These are phyloP conservation scores for Tenebrio molitor DNA, from an alignment of 1,140 invertebrate species.

Conservation along the genomic window DNA sequence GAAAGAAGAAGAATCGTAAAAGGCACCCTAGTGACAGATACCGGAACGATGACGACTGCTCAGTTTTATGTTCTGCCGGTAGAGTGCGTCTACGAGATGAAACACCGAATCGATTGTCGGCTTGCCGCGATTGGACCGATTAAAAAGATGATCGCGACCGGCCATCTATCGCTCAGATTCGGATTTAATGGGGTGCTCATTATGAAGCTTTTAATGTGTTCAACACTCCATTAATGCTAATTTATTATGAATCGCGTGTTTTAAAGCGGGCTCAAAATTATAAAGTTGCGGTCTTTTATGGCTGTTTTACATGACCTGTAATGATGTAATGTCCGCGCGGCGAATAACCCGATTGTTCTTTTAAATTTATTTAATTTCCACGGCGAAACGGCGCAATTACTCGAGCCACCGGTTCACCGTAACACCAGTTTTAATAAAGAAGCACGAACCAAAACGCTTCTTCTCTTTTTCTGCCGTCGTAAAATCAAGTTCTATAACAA, in stretches of 20 bases:
- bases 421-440: background rate
- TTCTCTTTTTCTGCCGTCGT: background rate
- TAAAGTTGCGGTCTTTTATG: conserved; percentile 46
- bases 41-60: conserved; percentile 9
- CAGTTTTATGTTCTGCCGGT: background rate
- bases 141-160: background rate
- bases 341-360: conserved; percentile 8
- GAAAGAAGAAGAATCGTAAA: conserved; percentile 8
- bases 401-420: too few relatives aligned
- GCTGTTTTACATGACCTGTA: conserved; percentile 42
- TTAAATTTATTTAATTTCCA: conserved; percentile 25
- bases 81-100: conserved; percentile 10
- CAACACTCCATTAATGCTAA: conserved; percentile 51
- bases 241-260: conserved; percentile 51
- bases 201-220: conserved; percentile 44
- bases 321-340: conserved; percentile 43
- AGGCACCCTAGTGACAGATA: conserved; percentile 28
- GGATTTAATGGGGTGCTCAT: conserved; percentile 12
- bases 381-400: too few relatives aligned
- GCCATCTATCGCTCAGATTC: background rate
- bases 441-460: too few relatives aligned
- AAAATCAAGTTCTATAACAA: conserved; percentile 36
- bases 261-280: conserved; percentile 45
- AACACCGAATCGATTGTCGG: conserved; percentile 18
- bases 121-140: background rate